Base-by-base conservation (phyloP, 2,888 invertebrate species). In the Eupithecia pulchellata region DNA sequence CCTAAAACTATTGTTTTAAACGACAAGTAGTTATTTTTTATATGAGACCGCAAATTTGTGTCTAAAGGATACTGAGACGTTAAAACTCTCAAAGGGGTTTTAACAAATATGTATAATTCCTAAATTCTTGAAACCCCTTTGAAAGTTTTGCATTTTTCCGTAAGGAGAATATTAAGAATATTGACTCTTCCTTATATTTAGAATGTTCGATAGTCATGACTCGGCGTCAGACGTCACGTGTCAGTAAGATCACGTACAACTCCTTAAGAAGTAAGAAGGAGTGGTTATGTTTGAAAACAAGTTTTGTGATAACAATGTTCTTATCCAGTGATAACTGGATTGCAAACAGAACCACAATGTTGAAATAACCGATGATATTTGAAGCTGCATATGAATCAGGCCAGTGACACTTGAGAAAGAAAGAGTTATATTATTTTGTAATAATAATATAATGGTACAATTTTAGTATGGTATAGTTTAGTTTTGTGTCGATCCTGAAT, bases 171-270 rank as follows among this genome's bases (percentile, higher is more conserved):
- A n/a, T n/a, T n/a, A n/a, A n/a, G n/a, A n/a, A n/a, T n/a, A n/a
- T n/a, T n/a, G n/a, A 8, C 17, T 8, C 42, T n/a, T 8, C 42
- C 17, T 39, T 39, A 42, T n/a, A n/a, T 42, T n/a, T n/a, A n/a
- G n/a, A 47, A 47, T 47, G 42, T 47, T 47, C 2, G 9, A 47
- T 47, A 47, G n/a, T 20, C 20, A 47, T 8, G 42, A 47, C 20
- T 47, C 20, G n/a, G 42, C n/a, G 9, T 9, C 42, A 47, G 42
- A 20, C n/a, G n/a, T 25, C 20, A 52, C 47, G 25, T 52, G 47
- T 30, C 32, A n/a, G 30, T 67, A 61, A 3, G 30, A 71, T 34
- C 71, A 71, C 71, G 64, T 67, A 71, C 58, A 52, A 11, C 64
- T n/a, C 66, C 58, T 25, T 60, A 67, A 66, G 57, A 36, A 66